A percentile compares a stretch with the other conserved stretches of the same genome.
Conservation (phyloP, 2,888 invertebrate genomes). For the Rhamnusium bicolor region DNA sequence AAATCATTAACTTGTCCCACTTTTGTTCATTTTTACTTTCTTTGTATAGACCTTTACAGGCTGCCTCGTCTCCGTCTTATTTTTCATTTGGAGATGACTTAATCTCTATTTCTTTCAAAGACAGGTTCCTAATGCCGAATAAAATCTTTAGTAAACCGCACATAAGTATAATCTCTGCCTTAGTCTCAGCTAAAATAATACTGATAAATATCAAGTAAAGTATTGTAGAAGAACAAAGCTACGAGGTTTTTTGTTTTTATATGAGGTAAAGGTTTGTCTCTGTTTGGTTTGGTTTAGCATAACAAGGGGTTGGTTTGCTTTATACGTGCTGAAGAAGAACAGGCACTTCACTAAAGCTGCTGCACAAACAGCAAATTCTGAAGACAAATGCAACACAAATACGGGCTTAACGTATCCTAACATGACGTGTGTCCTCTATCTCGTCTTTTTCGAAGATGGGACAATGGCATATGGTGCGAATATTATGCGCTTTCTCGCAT, state of each 20-base stretch:
- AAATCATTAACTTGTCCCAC: too few species aligned
- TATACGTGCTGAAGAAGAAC: slow-evolving; percentile 49
- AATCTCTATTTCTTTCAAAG: neutral
- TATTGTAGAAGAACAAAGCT: slow-evolving; percentile 34
- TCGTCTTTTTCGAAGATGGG: slow-evolving; percentile 4
- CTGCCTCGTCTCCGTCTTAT: too few species aligned
- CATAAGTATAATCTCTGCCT: neutral
- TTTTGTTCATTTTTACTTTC: too few species aligned
- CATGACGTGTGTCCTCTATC: slow-evolving; percentile 41
- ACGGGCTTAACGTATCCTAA: slow-evolving; percentile 59
- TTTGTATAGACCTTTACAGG: too few species aligned
- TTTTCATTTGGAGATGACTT: neutral
- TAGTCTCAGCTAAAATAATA: neutral
- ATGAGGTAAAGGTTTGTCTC: slow-evolving; percentile 44
- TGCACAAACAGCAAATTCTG: slow-evolving; percentile 60
- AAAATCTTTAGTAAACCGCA: neutral
- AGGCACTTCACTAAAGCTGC: slow-evolving; percentile 60
- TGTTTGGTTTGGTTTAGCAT: slow-evolving; percentile 59
- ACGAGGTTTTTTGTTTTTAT: slow-evolving; percentile 40
- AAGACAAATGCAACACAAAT: slow-evolving; percentile 64
- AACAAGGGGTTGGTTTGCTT: slow-evolving; percentile 55
- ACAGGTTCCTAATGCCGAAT: neutral
- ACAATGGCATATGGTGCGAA: slow-evolving; percentile 9
- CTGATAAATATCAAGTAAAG: slow-evolving; percentile 20
- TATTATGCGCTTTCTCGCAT: neutral